Conservation (phyloP, 2,888 invertebrate species). For the Phalera bucephala region DNA sequence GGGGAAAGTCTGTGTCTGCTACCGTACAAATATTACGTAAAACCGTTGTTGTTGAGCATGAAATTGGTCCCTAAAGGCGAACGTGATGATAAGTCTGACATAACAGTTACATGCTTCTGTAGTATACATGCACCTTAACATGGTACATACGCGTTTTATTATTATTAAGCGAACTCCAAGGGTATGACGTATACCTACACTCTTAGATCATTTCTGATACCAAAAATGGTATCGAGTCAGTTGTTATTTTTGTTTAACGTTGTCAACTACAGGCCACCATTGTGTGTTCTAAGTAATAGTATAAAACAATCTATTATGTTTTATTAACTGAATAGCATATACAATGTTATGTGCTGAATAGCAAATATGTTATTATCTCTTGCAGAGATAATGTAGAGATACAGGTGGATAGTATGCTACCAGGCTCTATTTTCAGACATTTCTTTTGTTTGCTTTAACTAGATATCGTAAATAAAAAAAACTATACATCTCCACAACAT, state of each 20-base stretch:
- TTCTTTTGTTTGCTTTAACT: too few relatives aligned
- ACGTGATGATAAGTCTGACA: background rate
- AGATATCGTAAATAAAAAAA: too few relatives aligned
- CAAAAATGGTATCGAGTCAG: conserved; percentile 1
- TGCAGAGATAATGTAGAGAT: too few relatives aligned
- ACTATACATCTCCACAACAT: too few relatives aligned
- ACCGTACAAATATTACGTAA: background rate
- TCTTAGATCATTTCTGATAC: conserved; percentile 1
- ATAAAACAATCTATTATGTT: too few relatives aligned
- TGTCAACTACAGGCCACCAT: background rate
- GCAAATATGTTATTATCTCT: too few relatives aligned
- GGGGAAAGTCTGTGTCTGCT: background rate
- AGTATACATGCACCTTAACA: background rate
- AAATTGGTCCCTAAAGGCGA: background rate
- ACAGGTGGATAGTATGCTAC: too few relatives aligned
- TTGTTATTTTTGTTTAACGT: background rate
- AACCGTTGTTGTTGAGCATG: background rate
- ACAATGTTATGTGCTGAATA: too few relatives aligned
- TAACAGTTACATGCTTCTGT: background rate
- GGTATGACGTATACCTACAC: background rate
- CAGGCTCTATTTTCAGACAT: too few relatives aligned
- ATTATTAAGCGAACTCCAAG: background rate
- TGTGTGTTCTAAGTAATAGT: too few relatives aligned
- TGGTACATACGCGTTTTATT: background rate
- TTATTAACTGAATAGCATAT: too few relatives aligned